Conservation (phyloP, 2,888 invertebrate species). For the Ophion costatus region DNA sequence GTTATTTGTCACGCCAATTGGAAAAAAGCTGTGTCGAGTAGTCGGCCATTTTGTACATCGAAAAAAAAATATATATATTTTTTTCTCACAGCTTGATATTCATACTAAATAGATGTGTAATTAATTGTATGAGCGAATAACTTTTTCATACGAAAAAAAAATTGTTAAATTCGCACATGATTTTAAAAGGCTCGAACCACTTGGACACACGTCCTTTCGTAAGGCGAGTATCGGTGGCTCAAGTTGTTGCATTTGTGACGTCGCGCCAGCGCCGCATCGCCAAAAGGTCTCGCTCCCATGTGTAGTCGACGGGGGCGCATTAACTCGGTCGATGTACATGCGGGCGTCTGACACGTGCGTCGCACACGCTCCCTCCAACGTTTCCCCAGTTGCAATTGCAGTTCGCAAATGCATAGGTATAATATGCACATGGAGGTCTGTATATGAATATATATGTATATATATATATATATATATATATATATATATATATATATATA, state of each 20-base stretch:
- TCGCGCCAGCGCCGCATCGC: constrained; percentile 16
- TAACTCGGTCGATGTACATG: constrained; percentile 72
- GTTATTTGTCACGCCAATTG: too few relatives aligned
- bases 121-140: too few relatives aligned
- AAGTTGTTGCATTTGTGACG: constrained; percentile 5
- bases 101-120: too few relatives aligned
- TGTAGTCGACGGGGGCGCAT: constrained; percentile 30
- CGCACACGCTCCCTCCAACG: constrained; percentile 58
- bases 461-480: not conserved
- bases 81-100: too few relatives aligned
- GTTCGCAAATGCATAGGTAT: constrained; percentile 71
- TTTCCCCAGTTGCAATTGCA: constrained; percentile 66
- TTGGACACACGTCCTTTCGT: constrained; percentile 20
- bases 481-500: not conserved
- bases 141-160: too few relatives aligned
- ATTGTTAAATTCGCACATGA: too few relatives aligned
- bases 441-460: not conserved
- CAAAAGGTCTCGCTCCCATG: constrained; percentile 43
- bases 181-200: not conserved
- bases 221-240: not conserved
- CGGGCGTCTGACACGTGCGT: constrained; percentile 81
- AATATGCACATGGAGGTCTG: not conserved
- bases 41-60: too few relatives aligned
- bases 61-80: too few relatives aligned
- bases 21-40: too few relatives aligned